Base-by-base conservation (phyloP, 2,113 vertebrate species). In the Furnarius figulus region DNA sequence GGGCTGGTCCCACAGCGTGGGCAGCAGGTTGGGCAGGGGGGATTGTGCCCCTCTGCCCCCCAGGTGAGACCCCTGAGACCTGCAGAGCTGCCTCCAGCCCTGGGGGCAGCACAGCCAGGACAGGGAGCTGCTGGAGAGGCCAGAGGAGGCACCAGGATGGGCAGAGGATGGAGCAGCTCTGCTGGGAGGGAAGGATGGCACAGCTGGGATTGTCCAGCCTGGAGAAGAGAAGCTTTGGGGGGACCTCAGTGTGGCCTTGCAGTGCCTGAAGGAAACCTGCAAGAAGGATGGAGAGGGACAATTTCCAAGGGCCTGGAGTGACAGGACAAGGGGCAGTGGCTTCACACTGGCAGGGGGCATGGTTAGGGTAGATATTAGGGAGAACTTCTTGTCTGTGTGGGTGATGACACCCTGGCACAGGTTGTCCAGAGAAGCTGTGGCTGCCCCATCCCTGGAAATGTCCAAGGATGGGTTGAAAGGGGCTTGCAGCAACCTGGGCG, bases 381-480 rank as follows among this genome's bases (percentile, higher is more conserved):
- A 35, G 56, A 58, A 58, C 14, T n/a, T 58, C 33, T 35, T 58
- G 21, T 22, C 22, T 58, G 33, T n/a, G 33, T 15, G 33, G 22
- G n/a, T 35, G 56, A n/a, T 9, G 5, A 35, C 22, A 6, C 9
- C n/a, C 22, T 59, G 56, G 56, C 14, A 35, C 56, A 59, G 22
- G 56, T 13, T 56, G 12, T 7, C 19, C 53, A 56, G 31, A 33
- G 56, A 35, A 37, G 61, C 27, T 63, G 27, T 63, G 61, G 25
- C 12, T 30, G 27, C 27, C 39, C 27, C 27, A 42, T 42, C 25
- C 33, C 25, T 83, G 63, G 9, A 33, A 37, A 12, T 62, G 25
- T 70, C 31, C 22, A 70, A 35, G 21, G 55, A 11, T 17, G 13
- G 6, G 30, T 35, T 62, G n/a, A n/a, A 27, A 0, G 0, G 14